Conservation (phyloP, 2,888 invertebrate genomes). For the Ochlodes sylvanus region DNA sequence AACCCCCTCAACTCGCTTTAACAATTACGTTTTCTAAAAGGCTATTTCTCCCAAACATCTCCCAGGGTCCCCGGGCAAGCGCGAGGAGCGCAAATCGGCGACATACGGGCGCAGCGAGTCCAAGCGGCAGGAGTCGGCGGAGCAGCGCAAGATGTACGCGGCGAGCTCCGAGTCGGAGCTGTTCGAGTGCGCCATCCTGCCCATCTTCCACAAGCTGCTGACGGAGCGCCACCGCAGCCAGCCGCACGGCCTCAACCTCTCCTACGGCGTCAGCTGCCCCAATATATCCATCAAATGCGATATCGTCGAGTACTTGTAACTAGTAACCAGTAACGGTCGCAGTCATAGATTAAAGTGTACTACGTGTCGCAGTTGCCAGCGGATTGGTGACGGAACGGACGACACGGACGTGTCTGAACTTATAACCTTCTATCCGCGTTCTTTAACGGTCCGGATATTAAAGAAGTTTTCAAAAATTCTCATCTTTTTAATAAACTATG, state of each 20-base stretch:
- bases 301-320: slow-evolving; percentile 96
- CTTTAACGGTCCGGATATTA: too few relatives aligned
- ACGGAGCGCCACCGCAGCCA: slow-evolving; percentile 92
- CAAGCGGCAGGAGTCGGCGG: slow-evolving; percentile 72
- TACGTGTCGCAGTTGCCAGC: too few relatives aligned
- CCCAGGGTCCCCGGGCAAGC: slow-evolving; percentile 69
- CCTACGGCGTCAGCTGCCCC: slow-evolving; percentile 94
- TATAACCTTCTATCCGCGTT: too few relatives aligned
- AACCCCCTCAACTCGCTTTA: too few relatives aligned
- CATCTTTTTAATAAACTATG: too few relatives aligned
- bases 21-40: too few relatives aligned
- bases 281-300: slow-evolving; percentile 98
- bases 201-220: slow-evolving; percentile 96
- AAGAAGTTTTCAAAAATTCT: too few relatives aligned
- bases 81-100: slow-evolving; percentile 80
- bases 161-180: slow-evolving; percentile 94
- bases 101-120: slow-evolving; percentile 76
- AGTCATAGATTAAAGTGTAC: too few relatives aligned
- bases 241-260: slow-evolving; percentile 87
- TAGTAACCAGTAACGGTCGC: too few relatives aligned
- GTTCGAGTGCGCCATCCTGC: slow-evolving; percentile 93
- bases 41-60: too few relatives aligned
- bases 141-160: slow-evolving; percentile 86
- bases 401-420: too few relatives aligned
- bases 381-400: too few relatives aligned